Evolutionary conservation across 2,113 vertebrate genomes (phyloP).

Genomic region (Oenanthe oenanthe): DNA sequence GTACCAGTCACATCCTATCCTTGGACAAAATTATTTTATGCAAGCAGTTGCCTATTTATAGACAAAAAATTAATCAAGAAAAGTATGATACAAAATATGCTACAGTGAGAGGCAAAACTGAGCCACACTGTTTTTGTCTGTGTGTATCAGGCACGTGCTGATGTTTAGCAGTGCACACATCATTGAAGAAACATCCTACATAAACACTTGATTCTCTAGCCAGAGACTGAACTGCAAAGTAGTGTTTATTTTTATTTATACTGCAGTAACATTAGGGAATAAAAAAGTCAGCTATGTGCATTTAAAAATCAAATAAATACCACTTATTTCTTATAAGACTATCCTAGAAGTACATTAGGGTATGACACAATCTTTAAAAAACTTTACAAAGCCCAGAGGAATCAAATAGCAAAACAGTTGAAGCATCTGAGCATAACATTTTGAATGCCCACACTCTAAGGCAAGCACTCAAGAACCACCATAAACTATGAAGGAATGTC

Average conservation of each 20-base stretch:
- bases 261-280: not conserved
- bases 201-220: not conserved
- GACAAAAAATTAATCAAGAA: not conserved
- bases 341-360: not conserved
- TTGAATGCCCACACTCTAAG: not conserved
- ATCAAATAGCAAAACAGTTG: not conserved
- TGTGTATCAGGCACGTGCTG: accelerated
- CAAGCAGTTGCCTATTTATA: not conserved
- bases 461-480: not conserved
- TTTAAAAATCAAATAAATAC: not conserved
- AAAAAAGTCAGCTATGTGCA: not conserved
- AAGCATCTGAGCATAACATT: not conserved
- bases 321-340: not conserved
- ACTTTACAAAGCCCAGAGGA: not conserved
- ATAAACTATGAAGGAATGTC: not conserved
- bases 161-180: not conserved
- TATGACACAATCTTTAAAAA: not conserved
- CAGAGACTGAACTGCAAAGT: not conserved
- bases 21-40: not conserved
- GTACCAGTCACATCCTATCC: not conserved
- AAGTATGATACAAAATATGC: not conserved
- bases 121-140: not conserved
- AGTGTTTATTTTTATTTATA: not conserved
- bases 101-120: not conserved
- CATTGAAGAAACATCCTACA: not conserved